Conservation (phyloP, 2,888 invertebrate genomes). For the Drosophila multiciliata region DNA sequence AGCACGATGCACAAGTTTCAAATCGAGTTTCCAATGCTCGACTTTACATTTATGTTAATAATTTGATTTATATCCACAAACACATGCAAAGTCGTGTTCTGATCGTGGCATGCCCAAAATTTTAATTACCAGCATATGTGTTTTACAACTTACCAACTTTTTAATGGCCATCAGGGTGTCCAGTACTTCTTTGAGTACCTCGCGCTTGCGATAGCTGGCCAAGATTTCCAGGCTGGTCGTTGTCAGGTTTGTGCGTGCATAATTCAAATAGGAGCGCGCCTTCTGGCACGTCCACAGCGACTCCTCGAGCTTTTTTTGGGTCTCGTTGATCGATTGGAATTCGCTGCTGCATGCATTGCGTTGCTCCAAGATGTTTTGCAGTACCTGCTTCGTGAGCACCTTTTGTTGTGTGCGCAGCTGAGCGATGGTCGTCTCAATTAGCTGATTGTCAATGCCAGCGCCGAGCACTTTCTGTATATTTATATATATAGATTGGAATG, state of each 20-base stretch:
- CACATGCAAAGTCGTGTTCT: no score
- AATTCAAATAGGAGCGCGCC: conserved; percentile 90
- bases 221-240: conserved; percentile 94
- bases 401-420: conserved; percentile 84
- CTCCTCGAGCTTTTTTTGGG: conserved; percentile 89
- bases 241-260: conserved; percentile 93
- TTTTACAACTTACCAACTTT: conserved; percentile 86
- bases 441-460: conserved; percentile 80
- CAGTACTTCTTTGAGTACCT: conserved; percentile 92
- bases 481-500: neutral
- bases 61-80: neutral
- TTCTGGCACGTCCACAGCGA: conserved; percentile 90
- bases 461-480: conserved; percentile 80
- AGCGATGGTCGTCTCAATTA: conserved; percentile 82
- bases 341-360: conserved; percentile 94
- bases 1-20: neutral
- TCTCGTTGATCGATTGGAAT: conserved; percentile 90
- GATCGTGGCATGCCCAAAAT: neutral
- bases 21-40: neutral
- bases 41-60: neutral
- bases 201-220: conserved; percentile 95
- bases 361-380: conserved; percentile 96
- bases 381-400: conserved; percentile 96
- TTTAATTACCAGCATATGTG: neutral
- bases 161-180: conserved; percentile 92